Evolutionary conservation across 2,797 vertebrate genomes (phyloP).

Genomic region (Buceros bicornis): DNA sequence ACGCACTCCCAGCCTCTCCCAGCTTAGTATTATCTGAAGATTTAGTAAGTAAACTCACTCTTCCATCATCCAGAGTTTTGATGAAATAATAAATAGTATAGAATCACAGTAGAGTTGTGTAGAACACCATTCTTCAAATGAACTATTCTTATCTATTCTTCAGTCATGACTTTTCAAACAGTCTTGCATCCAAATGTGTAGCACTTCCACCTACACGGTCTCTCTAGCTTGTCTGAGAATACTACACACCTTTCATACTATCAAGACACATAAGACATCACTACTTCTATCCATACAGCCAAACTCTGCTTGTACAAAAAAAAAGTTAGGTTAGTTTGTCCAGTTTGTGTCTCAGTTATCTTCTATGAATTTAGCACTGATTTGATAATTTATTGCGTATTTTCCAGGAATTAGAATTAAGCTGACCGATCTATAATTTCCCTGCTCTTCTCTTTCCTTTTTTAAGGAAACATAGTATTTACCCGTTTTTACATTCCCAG

Average conservation of each 20-base stretch:
- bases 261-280: background rate
- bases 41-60: background rate
- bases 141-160: background rate
- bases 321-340: background rate
- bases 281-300: background rate
- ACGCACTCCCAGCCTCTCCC: conserved; percentile 15
- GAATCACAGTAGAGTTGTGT: background rate
- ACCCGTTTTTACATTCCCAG: background rate
- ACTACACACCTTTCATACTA: background rate
- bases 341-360: background rate
- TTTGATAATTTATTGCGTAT: background rate
- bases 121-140: background rate
- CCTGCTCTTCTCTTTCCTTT: background rate
- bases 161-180: background rate
- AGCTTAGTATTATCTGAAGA: conserved; percentile 24
- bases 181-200: background rate
- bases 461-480: background rate
- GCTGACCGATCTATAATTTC: background rate
- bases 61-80: background rate
- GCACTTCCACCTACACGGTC: background rate
- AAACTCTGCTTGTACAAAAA: background rate
- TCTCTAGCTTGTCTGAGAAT: background rate
- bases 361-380: background rate
- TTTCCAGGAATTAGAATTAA: background rate
- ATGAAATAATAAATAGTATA: background rate